Evolutionary conservation across 2,797 vertebrate species (phyloP).

Genomic region (Lithobates pipiens): DNA sequence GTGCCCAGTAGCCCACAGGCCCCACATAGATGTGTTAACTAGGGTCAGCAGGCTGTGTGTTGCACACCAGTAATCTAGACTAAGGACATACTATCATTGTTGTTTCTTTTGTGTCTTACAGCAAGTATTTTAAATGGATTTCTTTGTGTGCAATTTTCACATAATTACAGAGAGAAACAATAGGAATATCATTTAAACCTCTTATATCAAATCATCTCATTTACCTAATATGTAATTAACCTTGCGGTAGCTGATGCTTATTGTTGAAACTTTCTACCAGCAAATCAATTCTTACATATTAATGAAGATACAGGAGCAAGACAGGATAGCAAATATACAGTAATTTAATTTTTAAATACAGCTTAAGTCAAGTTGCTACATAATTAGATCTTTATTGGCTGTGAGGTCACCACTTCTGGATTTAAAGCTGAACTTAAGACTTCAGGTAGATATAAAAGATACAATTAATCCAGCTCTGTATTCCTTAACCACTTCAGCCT

Average conservation of each 20-base stretch:
- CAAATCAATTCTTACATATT: not conserved
- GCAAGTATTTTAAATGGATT: not conserved
- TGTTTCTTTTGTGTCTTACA: not conserved
- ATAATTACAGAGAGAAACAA: not conserved
- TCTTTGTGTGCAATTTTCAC: not conserved
- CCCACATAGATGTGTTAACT: no score
- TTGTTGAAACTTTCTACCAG: not conserved
- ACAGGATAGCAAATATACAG: not conserved
- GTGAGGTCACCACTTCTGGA: not conserved
- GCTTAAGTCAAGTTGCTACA: not conserved
- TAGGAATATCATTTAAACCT: not conserved
- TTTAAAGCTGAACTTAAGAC: not conserved
- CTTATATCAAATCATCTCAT: not conserved
- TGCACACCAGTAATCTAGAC: no score
- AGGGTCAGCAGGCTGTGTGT: no score
- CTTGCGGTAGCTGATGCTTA: not conserved
- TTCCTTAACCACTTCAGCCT: no score
- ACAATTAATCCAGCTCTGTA: not conserved
- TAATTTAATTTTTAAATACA: not conserved
- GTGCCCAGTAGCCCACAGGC: no score
- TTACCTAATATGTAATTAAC: not conserved
- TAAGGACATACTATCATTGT: not conserved
- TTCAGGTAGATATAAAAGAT: not conserved
- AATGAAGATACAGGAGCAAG: not conserved
- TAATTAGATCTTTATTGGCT: not conserved